Percentiles rank a stretch among this genome's conserved stretches.
phyloP scores from a whole-genome alignment of 2,113 vertebrate species.

The Calidris pugnax region DNA sequence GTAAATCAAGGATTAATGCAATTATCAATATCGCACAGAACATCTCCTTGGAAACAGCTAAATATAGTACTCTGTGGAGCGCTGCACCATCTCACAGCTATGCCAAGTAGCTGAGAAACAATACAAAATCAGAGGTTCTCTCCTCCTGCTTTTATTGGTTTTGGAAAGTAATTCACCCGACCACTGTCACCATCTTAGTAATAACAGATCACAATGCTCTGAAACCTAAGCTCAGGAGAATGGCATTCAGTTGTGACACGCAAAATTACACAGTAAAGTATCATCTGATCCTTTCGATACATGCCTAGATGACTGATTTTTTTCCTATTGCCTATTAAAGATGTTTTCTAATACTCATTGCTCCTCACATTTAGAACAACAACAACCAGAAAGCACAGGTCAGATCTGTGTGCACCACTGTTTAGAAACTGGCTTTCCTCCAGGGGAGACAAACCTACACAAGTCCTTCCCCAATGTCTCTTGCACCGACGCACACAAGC shows the following conservation, averaged over 20 bases:
- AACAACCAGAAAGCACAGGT: background rate
- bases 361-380: background rate
- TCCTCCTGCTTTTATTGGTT: background rate
- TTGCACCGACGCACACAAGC: background rate
- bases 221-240: background rate
- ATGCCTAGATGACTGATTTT: background rate
- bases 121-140: slow-evolving; percentile 10
- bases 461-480: background rate
- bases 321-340: rapidly evolving
- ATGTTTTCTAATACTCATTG: background rate
- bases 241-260: background rate
- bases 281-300: background rate
- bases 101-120: slow-evolving; percentile 61
- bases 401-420: background rate
- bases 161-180: background rate
- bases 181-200: background rate
- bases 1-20: slow-evolving; percentile 73
- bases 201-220: background rate
- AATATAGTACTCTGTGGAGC: slow-evolving; percentile 66
- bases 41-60: slow-evolving; percentile 77
- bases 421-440: background rate
- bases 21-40: slow-evolving; percentile 75
- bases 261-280: background rate
- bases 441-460: background rate
- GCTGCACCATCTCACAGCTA: slow-evolving; percentile 48